Percentiles rank a stretch among this genome's conserved stretches.
Conservation (phyloP, 2,797 vertebrate genomes). For the Epinephelus coioides region DNA sequence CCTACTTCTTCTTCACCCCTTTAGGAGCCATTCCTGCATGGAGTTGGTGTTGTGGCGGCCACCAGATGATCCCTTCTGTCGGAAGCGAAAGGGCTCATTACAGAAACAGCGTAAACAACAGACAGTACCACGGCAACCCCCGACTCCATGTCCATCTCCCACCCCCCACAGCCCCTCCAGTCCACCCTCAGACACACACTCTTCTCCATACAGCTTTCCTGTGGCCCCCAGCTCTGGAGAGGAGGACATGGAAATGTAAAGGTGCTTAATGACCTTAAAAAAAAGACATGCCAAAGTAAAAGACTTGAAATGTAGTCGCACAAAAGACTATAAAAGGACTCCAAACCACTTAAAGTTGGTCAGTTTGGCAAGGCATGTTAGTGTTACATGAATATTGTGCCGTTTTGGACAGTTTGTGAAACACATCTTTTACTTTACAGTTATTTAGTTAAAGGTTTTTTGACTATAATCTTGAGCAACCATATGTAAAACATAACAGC, state of each 20-base stretch:
- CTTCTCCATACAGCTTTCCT: conserved; percentile 70
- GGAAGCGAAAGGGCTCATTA: conserved; percentile 81
- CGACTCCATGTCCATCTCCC: conserved; percentile 73
- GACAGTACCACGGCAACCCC: conserved; percentile 67
- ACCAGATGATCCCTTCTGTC: conserved; percentile 83
- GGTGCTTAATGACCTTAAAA: conserved; percentile 2
- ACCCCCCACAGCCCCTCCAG: conserved; percentile 62
- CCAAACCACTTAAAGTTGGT: conserved; percentile 18
- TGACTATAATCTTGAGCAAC: conserved; percentile 8
- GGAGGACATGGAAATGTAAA: conserved; percentile 90
- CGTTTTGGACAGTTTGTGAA: conserved; percentile 41
- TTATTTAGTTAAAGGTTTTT: conserved; percentile 21
- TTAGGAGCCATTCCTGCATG: conserved; percentile 89
- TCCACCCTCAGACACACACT: conserved; percentile 58
- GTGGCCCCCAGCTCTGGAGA: conserved; percentile 73
- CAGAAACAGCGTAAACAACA: conserved; percentile 86
- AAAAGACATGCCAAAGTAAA: conserved; percentile 46
- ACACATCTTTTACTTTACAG: conserved; percentile 41
- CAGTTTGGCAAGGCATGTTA: conserved; percentile 25
- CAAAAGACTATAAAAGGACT: conserved; percentile 17
- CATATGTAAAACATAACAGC: conserved; percentile 4
- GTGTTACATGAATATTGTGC: conserved; percentile 37
- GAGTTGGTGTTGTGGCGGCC: conserved; percentile 90
- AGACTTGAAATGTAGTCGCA: conserved; percentile 34
- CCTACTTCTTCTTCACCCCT: background rate